A percentile compares a stretch with the other conserved stretches of the same genome.
These are phyloP conservation scores for Thyatira batis DNA, from an alignment of 2,888 invertebrate genomes.

Conservation along the genomic window DNA sequence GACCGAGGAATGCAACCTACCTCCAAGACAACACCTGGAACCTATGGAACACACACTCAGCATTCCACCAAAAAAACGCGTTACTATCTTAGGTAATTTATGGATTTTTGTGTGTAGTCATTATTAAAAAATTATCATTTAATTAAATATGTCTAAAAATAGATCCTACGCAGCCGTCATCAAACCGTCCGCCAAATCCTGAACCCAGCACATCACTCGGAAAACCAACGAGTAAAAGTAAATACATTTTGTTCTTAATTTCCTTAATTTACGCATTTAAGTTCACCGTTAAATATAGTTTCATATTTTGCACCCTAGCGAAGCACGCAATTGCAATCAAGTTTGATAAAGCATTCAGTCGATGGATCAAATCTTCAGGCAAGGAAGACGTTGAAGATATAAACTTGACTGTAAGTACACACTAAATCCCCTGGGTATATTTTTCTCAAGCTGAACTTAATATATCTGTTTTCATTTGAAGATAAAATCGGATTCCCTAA, in stretches of 20 bases:
- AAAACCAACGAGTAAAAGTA: constrained; percentile 34
- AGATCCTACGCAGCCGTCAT: background rate
- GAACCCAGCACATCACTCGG: constrained; percentile 51
- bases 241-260: constrained; percentile 21
- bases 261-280: background rate
- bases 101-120: background rate
- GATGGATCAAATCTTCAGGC: constrained; percentile 71
- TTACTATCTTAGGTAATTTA: constrained; percentile 56
- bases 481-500: constrained; percentile 65
- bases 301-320: too few relatives aligned
- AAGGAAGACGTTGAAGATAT: constrained; percentile 73
- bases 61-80: constrained; percentile 55
- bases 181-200: background rate
- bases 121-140: background rate
- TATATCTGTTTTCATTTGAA: constrained; percentile 18
- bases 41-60: constrained; percentile 56
- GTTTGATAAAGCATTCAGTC: constrained; percentile 72
- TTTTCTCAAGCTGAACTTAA: background rate
- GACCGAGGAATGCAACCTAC: constrained; percentile 64
- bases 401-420: constrained; percentile 61
- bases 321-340: constrained; percentile 49
- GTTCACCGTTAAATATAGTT: background rate
- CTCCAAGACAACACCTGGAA: constrained; percentile 48
- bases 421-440: background rate
- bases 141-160: background rate